phyloP scores from a whole-genome alignment of 2,113 vertebrate genomes.

The Pelmatolapia mariae region DNA sequence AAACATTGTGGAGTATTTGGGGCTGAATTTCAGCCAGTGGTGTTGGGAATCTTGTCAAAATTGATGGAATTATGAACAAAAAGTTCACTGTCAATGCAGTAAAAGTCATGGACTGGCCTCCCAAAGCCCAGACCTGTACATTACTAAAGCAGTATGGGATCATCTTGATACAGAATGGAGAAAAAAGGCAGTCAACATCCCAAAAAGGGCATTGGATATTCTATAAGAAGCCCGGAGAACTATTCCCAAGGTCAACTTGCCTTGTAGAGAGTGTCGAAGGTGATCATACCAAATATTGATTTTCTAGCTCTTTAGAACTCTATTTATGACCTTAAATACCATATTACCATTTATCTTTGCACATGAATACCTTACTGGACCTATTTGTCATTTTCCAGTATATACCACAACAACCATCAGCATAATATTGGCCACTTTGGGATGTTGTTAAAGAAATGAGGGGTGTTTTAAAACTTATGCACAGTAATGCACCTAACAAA shows the following conservation, averaged over 20 bases:
- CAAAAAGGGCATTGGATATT: not conserved
- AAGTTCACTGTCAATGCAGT: not conserved
- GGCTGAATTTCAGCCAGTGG: not conserved
- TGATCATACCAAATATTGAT: not conserved
- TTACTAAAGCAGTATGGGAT: not conserved
- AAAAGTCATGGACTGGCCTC: not conserved
- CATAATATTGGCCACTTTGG: not conserved
- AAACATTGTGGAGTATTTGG: not conserved
- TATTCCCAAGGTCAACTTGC: not conserved
- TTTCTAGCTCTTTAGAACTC: not conserved
- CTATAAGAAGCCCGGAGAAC: not conserved
- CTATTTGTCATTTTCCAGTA: not conserved
- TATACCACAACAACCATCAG: not conserved
- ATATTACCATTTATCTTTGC: not conserved
- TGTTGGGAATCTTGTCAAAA: not conserved
- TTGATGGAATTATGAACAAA: not conserved
- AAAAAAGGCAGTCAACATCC: not conserved
- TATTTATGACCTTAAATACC: not conserved
- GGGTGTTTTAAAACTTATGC: not conserved
- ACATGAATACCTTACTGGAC: not conserved
- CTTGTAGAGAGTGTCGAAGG: not conserved
- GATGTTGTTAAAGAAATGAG: not conserved
- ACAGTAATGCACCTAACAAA: not conserved
- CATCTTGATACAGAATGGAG: not conserved
- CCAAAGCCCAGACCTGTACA: not conserved